These are phyloP conservation scores for Dryomyza anilis DNA, from an alignment of 2,888 invertebrate species.

Conservation along the genomic window DNA sequence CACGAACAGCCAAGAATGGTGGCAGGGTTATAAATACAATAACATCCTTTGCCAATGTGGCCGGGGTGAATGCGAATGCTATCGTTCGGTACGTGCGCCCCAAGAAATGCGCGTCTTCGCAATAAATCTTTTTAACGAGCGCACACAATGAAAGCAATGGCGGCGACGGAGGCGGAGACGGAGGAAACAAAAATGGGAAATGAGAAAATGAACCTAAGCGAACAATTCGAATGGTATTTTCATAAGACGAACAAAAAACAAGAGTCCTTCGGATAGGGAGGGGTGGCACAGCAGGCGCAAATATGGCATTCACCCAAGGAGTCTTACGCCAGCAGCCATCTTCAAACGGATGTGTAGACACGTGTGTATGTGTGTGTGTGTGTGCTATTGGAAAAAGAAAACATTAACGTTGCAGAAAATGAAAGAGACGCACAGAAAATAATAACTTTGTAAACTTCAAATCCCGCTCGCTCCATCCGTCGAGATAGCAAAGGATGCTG, in stretches of 20 bases:
- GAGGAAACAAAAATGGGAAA: slow-evolving; percentile 31
- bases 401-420: slow-evolving; percentile 2
- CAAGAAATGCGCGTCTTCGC: slow-evolving; percentile 58
- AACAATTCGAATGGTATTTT: slow-evolving; percentile 55
- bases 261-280: slow-evolving; percentile 35
- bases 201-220: slow-evolving; percentile 57
- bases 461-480: slow-evolving; percentile 26
- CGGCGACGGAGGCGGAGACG: slow-evolving; percentile 39
- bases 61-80: slow-evolving; percentile 23
- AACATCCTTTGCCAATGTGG: background rate
- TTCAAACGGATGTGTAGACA: slow-evolving; percentile 22
- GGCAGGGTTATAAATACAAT: slow-evolving; percentile 46
- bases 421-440: slow-evolving; percentile 1
- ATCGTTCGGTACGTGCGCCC: slow-evolving; percentile 48
- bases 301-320: slow-evolving; percentile 30
- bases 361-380: slow-evolving; percentile 8
- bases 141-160: slow-evolving; percentile 56
- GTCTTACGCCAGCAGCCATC: slow-evolving; percentile 48
- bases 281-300: slow-evolving; percentile 42
- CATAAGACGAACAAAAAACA: slow-evolving; percentile 42
- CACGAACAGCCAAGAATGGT: slow-evolving; percentile 1
- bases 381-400: slow-evolving; percentile 12
- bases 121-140: slow-evolving; percentile 61
- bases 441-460: slow-evolving; percentile 7
- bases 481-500: slow-evolving; percentile 38